Conservation (phyloP, 2,113 vertebrate genomes). For the Centropristis striata region DNA sequence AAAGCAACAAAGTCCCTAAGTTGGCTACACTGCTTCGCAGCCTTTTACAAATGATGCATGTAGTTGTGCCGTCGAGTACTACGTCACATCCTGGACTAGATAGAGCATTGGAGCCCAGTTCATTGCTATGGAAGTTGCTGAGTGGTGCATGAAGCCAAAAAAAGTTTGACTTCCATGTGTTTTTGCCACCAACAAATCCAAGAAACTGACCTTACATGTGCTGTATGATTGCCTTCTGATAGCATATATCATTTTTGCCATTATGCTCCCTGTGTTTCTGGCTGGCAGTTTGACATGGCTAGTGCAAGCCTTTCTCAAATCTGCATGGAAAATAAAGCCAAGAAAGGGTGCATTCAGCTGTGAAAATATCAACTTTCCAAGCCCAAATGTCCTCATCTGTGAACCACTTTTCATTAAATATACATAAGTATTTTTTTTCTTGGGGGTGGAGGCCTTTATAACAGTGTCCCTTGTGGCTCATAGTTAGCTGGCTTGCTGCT, state of each 20-base stretch:
- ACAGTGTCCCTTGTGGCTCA: neutral
- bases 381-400: neutral
- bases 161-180: too few species aligned
- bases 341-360: neutral
- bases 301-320: neutral
- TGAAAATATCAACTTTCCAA: constrained; percentile 2
- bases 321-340: neutral
- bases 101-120: too few species aligned
- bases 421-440: neutral
- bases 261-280: neutral
- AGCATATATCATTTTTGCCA: neutral
- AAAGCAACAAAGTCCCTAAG: too few species aligned
- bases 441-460: neutral
- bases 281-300: neutral
- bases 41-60: too few species aligned
- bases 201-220: too few species aligned
- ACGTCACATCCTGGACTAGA: too few species aligned
- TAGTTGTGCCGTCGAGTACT: too few species aligned
- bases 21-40: too few species aligned
- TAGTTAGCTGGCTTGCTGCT: neutral
- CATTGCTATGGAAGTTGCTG: too few species aligned
- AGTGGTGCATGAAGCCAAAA: too few species aligned
- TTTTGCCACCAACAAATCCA: too few species aligned
- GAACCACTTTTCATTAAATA: constrained; percentile 1
- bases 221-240: too few species aligned